Evolutionary conservation across 2,797 vertebrate species (phyloP), one percentile per base, ranked within the genome.

Genomic region (Chaetophractus vellerosus): DNA sequence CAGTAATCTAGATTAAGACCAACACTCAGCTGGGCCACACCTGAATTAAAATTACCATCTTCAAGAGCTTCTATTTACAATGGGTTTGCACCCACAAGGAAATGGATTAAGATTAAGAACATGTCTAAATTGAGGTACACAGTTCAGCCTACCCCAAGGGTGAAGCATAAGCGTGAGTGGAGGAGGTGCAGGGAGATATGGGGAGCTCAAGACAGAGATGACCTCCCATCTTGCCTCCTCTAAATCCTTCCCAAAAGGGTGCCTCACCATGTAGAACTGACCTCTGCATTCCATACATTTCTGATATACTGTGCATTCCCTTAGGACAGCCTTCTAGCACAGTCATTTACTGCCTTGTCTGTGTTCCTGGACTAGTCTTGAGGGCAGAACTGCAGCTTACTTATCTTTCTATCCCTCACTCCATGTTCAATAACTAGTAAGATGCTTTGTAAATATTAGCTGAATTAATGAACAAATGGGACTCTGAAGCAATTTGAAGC

Each of bases 391-490:
- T 79, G 31, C 28, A 61, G 9, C 3, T 26, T 4, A 1, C 11
- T 19, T 71, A 38, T 57, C 23, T 68, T 31, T 59, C n/a, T 26
- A 12, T 50, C 16, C 28, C 48, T 33, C 12, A 31, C 24, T 61
- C 45, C 38, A 38, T 50, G 14, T 68, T 69, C 57, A 84, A 10
- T 61, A 38, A 69, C 38, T 75, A 26, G 16, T 31, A 36, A 88
- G 81, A 71, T 36, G 50, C 66, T 84, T 90, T 71, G 33, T 66
- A 88, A 96, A 80, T 26, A 76, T 41, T 38, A 14, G 8, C 38
- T 61, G 71, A 96, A 84, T 81, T 90, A 84, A 94, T 76, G 24
- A 88, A 55, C 48, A 81, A 80, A 52, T 21, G 24, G 78, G 36
- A 24, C 5, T 48, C 21, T 11, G 11, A 69, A 9, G 45, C 36